These are phyloP conservation scores for Chironomus striatipennis DNA, from an alignment of 1,140 invertebrate genomes.

Conservation along the genomic window DNA sequence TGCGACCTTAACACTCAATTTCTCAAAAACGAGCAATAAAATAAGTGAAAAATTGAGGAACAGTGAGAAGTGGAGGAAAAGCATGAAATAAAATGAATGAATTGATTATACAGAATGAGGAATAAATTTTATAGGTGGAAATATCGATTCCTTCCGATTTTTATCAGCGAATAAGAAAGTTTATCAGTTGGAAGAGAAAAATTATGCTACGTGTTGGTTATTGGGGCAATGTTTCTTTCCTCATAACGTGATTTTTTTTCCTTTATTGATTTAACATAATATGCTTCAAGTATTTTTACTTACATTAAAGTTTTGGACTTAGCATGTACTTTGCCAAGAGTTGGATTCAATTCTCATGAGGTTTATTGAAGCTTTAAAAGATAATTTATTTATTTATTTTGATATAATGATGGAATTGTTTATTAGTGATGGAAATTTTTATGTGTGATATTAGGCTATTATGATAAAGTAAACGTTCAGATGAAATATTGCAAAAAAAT, in stretches of 20 bases:
- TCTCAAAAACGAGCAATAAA: neutral
- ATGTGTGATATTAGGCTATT: no score
- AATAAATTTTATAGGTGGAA: constrained; percentile 16
- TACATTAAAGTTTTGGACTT: neutral
- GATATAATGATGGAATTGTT: no score
- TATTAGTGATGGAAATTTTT: no score
- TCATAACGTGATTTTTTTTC: neutral
- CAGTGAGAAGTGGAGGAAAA: neutral
- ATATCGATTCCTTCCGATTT: neutral
- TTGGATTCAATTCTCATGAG: no score
- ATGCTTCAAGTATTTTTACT: neutral
- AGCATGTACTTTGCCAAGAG: neutral
- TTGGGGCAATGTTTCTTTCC: neutral
- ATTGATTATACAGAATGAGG: constrained; percentile 2
- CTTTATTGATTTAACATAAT: neutral
- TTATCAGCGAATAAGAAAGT: neutral
- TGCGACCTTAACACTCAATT: no score
- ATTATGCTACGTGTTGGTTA: neutral
- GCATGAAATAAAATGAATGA: neutral
- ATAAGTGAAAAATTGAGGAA: neutral
- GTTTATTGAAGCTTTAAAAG: no score
- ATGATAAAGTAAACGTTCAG: no score
- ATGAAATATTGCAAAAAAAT: no score
- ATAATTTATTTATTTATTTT: no score
- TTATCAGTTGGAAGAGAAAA: neutral